phyloP scores from a whole-genome alignment of 1,140 invertebrate genomes.

The Sarcophaga peregrina region DNA sequence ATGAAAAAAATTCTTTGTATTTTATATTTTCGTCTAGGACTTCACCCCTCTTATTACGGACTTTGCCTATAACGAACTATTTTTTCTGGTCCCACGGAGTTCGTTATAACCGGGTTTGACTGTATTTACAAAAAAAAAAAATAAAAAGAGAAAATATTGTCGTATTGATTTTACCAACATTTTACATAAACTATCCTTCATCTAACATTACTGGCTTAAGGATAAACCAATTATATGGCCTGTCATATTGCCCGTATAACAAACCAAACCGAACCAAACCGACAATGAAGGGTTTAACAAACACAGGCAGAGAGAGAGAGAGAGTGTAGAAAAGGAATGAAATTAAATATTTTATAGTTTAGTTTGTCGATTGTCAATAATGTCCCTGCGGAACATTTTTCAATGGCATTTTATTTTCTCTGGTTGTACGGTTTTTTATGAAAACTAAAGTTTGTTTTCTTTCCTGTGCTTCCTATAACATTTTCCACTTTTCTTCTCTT shows the following conservation, averaged over 20 bases:
- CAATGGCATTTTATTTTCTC: constrained; percentile 31
- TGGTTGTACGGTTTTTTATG: no score
- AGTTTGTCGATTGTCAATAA: constrained; percentile 12
- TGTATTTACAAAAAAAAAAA: no score
- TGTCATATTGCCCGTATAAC: background rate
- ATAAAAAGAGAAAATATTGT: no score
- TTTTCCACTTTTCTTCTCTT: background rate
- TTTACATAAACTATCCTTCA: background rate
- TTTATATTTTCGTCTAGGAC: no score
- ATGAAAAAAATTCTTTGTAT: no score
- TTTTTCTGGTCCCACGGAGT: no score
- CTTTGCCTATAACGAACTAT: no score
- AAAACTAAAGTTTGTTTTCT: constrained; percentile 14
- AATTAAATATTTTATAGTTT: background rate
- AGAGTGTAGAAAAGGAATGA: no score
- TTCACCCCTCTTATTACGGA: no score
- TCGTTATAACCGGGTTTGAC: no score
- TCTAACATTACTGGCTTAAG: background rate
- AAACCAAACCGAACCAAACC: background rate
- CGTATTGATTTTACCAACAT: no score
- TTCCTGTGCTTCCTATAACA: background rate
- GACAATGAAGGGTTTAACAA: background rate
- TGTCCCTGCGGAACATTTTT: constrained; percentile 28
- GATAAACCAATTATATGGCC: background rate
- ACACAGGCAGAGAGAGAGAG: background rate